Evolutionary conservation across 2,113 vertebrate species (phyloP), one percentile per base, ranked within the genome.

Genomic region (Amblyopsis rosae): DNA sequence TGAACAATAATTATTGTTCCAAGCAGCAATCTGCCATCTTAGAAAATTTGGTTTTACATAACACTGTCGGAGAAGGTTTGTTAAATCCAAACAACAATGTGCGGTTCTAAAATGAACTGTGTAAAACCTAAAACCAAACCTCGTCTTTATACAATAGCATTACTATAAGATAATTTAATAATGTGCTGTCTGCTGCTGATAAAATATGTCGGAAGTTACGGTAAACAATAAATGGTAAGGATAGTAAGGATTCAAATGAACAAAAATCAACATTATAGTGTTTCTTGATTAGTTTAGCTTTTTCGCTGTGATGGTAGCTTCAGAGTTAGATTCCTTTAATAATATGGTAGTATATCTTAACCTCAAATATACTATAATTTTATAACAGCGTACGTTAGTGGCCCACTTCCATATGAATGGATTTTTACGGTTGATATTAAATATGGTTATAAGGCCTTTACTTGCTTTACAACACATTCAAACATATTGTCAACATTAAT

Each of bases 391-490:
- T 51, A 51, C 15, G 6, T 13, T 51, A 11, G 12, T 51, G 10
- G 12, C 50, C 15, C 50, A 54, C 13, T 8, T 17, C 6, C 12
- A 16, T 59, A 48, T 48, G 54, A 54, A 54, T 15, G n/a, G 13
- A n/a, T 54, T 13, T 7, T 41, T 41, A 51, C 56, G 58, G 56
- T 33, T 59, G 69, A 69, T 58, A 56, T 53, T 4, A 4, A n/a
- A 70, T 47, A 51, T 12, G 59, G 33, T 49, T 58, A 1, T 19
- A 69, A 50, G 49, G 67, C 32, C 67, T 9, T 0, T 11, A 72
- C 59, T 81, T 1, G 45, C 73, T 81, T 81, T 61, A 73, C 32
- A 60, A 69, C 73, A 67, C 13, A 50, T 12, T n/a, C 13, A 13
- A 54, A 8, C 5, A 16, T 12, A 69, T 78, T 49, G 51, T 32